These are phyloP conservation scores for Drosophila subobscura DNA, from an alignment of 1,140 invertebrate genomes.

Conservation along the genomic window DNA sequence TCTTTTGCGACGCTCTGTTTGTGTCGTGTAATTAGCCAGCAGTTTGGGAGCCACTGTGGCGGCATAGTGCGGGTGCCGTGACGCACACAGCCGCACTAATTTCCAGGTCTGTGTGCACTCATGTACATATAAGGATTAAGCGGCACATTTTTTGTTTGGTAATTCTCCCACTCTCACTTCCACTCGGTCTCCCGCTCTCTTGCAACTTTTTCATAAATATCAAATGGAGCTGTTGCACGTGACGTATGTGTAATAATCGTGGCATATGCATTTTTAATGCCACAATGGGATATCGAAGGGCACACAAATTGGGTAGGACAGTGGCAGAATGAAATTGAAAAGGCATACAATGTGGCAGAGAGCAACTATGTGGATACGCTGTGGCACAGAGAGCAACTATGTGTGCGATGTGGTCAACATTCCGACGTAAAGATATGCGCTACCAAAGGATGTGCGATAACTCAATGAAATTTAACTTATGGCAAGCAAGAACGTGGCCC, in stretches of 20 bases:
- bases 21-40: slow-evolving; percentile 46
- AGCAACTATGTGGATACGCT: too few species aligned
- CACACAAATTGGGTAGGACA: slow-evolving; percentile 35
- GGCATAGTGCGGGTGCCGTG: not conserved
- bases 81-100: slow-evolving; percentile 44
- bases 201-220: slow-evolving; percentile 60
- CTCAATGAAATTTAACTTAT: too few species aligned
- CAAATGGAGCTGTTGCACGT: slow-evolving; percentile 52
- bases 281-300: slow-evolving; percentile 56
- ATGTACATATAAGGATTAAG: slow-evolving; percentile 27
- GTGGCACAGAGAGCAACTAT: too few species aligned
- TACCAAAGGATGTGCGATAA: too few species aligned
- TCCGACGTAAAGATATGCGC: too few species aligned
- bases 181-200: not conserved
- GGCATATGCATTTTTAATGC: slow-evolving; percentile 65
- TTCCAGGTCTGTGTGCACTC: slow-evolving; percentile 17
- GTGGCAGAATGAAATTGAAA: not conserved
- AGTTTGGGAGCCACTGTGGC: slow-evolving; percentile 42
- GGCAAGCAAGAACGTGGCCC: too few species aligned
- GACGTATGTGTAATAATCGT: slow-evolving; percentile 65
- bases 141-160: slow-evolving; percentile 12
- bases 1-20: slow-evolving; percentile 15
- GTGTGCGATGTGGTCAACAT: too few species aligned
- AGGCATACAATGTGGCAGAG: too few species aligned
- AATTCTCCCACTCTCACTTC: not conserved